Evolutionary conservation across 2,113 vertebrate species (phyloP), one percentile per base, ranked within the genome.

Genomic region (Hemiprocne comata): DNA sequence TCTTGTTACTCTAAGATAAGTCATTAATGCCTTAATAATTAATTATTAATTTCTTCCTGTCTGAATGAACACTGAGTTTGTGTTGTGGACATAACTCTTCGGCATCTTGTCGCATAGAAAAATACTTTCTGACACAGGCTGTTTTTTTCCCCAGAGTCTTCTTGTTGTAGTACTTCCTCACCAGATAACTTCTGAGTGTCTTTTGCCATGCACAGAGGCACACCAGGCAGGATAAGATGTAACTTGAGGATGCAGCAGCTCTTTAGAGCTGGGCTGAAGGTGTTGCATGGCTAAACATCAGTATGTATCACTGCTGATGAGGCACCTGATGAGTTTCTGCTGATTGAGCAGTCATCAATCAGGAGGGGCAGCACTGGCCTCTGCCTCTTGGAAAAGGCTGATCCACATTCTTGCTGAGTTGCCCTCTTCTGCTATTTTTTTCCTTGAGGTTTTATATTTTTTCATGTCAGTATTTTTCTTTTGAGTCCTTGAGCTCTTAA

Each of bases 381-480:
- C 74, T 60, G 80, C 66, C 50, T 75, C 66, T 72, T 55, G 48
- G 87, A 90, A 93, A 57, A 78, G 53, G 7, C 50, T n/a, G 66
- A 91, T 69, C 66, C 13, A 13, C 50, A 33, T 0, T 87, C 64
- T 76, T 93, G 76, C 83, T 93, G 64, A 92, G 60, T 74, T 88
- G 51, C 38, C 17, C 26, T 70, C 38, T 89, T 94, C 31, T 80
- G 36, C 33, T 54, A 53, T 44, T 69, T 85, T 78, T 60, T 36
- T 1, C 31, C 60, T 62, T 77, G 51, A 11, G 72, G 69, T 92
- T 92, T 94, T 94, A 29, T 74, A 46, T 93, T 96, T 90, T 95
- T 90, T 90, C 55, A 51, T 38, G 60, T 93, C 88, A 93, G 75
- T 90, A 10, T 84, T 96, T 94, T 88, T 70, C 71, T 58, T 50